phyloP scores from a whole-genome alignment of 2,113 vertebrate genomes.

The Anolis carolinensis region DNA sequence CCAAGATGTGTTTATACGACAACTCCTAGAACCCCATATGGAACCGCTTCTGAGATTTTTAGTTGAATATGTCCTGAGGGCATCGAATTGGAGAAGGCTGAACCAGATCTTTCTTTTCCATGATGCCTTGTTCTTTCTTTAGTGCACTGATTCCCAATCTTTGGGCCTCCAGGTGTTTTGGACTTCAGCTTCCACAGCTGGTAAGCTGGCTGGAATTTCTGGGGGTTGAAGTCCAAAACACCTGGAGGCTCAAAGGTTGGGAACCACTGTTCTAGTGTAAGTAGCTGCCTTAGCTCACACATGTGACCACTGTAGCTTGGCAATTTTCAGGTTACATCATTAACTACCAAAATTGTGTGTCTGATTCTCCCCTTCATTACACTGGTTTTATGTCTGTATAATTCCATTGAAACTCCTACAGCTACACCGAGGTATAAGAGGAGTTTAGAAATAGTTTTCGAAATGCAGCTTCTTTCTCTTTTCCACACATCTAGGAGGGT shows the following conservation, averaged over 20 bases:
- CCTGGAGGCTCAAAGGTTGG: too few species aligned
- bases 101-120: background rate
- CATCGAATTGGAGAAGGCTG: too few species aligned
- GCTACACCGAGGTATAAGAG: slow-evolving; percentile 22
- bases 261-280: too few species aligned
- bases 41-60: too few species aligned
- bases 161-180: too few species aligned
- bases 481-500: background rate
- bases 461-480: background rate
- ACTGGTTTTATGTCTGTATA: background rate
- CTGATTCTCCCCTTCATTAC: slow-evolving; percentile 9
- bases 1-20: too few species aligned
- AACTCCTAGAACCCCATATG: too few species aligned
- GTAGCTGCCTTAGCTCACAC: background rate
- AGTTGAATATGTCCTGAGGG: too few species aligned
- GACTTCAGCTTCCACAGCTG: too few species aligned
- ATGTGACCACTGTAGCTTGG: background rate
- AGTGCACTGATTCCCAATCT: too few species aligned
- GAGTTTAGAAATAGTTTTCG: background rate
- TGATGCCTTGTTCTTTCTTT: background rate
- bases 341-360: background rate
- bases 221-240: too few species aligned
- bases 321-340: slow-evolving; percentile 13
- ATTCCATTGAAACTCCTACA: background rate
- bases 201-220: too few species aligned